Conservation (phyloP, 2,888 invertebrate species). For the Tineola bisselliella region DNA sequence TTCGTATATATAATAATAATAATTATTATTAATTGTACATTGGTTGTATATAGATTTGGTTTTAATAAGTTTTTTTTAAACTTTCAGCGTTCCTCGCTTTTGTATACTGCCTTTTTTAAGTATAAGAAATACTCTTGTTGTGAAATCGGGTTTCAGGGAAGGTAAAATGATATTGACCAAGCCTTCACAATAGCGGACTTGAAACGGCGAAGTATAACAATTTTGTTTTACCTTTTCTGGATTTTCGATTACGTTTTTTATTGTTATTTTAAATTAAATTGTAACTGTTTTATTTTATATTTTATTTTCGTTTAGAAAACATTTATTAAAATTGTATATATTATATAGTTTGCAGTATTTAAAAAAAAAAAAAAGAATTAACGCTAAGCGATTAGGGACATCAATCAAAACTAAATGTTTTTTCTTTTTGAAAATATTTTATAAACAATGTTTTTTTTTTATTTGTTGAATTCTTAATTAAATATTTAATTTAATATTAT, state of each 20-base stretch:
- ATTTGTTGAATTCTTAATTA: constrained; percentile 10
- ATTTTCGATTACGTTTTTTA: constrained; percentile 10
- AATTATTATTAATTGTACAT: constrained; percentile 33
- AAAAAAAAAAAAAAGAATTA: too few relatives aligned
- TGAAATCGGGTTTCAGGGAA: neutral
- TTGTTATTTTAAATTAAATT: constrained; percentile 12
- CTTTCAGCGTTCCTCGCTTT: constrained; percentile 7
- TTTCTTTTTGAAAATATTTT: too few relatives aligned
- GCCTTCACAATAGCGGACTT: too few relatives aligned
- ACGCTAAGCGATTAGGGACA: too few relatives aligned
- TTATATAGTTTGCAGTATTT: too few relatives aligned
- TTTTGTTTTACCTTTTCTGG: constrained; percentile 11
- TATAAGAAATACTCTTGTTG: constrained; percentile 14
- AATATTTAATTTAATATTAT: constrained; percentile 27
- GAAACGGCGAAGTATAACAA: too few relatives aligned
- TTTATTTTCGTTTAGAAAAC: neutral
- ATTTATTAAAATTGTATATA: neutral
- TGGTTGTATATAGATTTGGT: constrained; percentile 59
- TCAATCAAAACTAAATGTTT: constrained; percentile 16
- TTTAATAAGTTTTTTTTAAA: constrained; percentile 21
- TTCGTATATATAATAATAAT: too few relatives aligned
- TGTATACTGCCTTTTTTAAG: constrained; percentile 12
- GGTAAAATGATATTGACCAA: too few relatives aligned
- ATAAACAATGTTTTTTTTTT: constrained; percentile 12
- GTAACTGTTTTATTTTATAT: constrained; percentile 1